Conservation (phyloP, 2,888 invertebrate genomes). For the Melinaea marsaeus region DNA sequence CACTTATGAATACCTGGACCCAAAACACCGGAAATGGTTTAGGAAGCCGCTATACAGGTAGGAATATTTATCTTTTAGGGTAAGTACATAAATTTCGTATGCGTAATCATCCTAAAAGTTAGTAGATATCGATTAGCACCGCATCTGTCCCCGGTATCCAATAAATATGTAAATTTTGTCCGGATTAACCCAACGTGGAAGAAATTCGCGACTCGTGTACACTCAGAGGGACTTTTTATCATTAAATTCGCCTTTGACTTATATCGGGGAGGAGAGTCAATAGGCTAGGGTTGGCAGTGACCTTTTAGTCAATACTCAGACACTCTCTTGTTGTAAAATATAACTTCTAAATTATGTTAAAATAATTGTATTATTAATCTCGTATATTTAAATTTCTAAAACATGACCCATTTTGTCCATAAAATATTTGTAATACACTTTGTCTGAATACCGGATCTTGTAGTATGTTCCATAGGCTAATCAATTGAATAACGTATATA, state of each 20-base stretch:
- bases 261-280: slow-evolving; percentile 15
- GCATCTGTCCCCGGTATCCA: slow-evolving; percentile 55
- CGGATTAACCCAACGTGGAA: slow-evolving; percentile 43
- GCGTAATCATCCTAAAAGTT: slow-evolving; percentile 28
- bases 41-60: slow-evolving; percentile 6
- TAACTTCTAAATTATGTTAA: too few species aligned
- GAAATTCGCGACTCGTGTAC: slow-evolving; percentile 38
- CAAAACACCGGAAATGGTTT: slow-evolving; percentile 1
- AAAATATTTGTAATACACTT: too few species aligned
- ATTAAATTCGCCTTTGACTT: slow-evolving; percentile 31
- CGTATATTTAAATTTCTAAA: too few species aligned
- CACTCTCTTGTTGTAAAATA: too few species aligned
- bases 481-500: too few species aligned
- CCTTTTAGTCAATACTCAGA: background rate
- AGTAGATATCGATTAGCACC: slow-evolving; percentile 55
- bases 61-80: background rate
- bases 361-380: too few species aligned
- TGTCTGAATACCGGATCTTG: too few species aligned
- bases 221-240: slow-evolving; percentile 31
- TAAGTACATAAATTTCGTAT: slow-evolving; percentile 20
- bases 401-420: too few species aligned
- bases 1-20: background rate
- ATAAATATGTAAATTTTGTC: slow-evolving; percentile 67
- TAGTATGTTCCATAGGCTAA: too few species aligned
- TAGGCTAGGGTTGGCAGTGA: slow-evolving; percentile 11